These are phyloP conservation scores for Crypturellus undulatus DNA, from an alignment of 2,113 vertebrate species.

Conservation along the genomic window DNA sequence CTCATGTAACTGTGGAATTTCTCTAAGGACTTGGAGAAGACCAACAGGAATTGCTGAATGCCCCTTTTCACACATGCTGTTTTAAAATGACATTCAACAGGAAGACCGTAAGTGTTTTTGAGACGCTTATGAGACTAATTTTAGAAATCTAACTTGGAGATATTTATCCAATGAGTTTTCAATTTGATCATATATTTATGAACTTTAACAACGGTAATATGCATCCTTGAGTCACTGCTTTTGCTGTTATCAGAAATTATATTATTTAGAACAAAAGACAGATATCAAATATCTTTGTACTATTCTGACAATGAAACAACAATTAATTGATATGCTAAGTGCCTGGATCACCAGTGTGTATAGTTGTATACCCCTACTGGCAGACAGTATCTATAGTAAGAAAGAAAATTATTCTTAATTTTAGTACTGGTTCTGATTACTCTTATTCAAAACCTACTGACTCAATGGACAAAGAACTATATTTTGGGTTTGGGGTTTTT, in stretches of 20 bases:
- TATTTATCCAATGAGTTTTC: slow-evolving; percentile 28
- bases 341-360: not conserved
- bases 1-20: slow-evolving; percentile 42
- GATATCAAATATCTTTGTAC: not conserved
- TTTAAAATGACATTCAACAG: slow-evolving; percentile 53
- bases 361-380: not conserved
- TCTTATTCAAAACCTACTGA: not conserved
- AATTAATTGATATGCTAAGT: not conserved
- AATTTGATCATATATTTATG: not conserved
- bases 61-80: slow-evolving; percentile 25
- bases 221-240: not conserved
- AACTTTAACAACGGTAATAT: not conserved
- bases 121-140: not conserved
- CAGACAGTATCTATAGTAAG: not conserved
- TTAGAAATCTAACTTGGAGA: slow-evolving; percentile 40
- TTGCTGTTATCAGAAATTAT: not conserved
- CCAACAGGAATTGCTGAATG: slow-evolving; percentile 60
- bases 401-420: not conserved
- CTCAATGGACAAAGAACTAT: not conserved
- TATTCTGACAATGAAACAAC: not conserved
- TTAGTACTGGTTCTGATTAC: not conserved
- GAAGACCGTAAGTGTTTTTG: slow-evolving; percentile 42
- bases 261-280: not conserved
- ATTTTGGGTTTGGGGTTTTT: not conserved
- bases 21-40: slow-evolving; percentile 56